Evolutionary conservation across 2,113 vertebrate genomes (phyloP), one percentile per base, ranked within the genome.

Genomic region (Cygnus atratus): DNA sequence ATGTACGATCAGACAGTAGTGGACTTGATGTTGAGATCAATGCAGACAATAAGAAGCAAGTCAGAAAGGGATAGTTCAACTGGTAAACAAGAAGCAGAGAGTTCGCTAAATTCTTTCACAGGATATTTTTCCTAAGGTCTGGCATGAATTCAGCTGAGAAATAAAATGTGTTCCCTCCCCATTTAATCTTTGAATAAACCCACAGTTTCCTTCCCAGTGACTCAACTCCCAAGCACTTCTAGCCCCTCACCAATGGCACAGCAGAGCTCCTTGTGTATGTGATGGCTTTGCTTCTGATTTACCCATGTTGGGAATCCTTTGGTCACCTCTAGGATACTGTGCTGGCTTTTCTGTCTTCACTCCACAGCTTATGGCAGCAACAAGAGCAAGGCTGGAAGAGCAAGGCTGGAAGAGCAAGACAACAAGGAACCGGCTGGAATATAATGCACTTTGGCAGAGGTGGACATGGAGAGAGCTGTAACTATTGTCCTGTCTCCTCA

Each of bases 241-340:
- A 52, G 33, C 26, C 15, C 8, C 52, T 68, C 68, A 39, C 35
- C 43, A 63, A 29, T 1, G 21, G 17, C 54, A 48, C 15, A 44
- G 67, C 14, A 44, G 58, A 72, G 5, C 17, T 28, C 31, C 50
- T 28, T 58, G 15, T 52, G 15, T n/a, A 29, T 0, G 2, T 21
- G 31, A 12, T 57, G 48, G 41, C 5, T 88, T 87, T 92, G 29
- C 6, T 28, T 71, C 46, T 19, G 12, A 26, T 58, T 84, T 57
- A 57, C 62, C 29, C 41, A 35, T 21, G 22, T 1, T 0, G 0
- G 16, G 41, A 33, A 54, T 4, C 9, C 43, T 77, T 8, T 31
- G 19, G 33, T 33, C 31, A 9, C 28, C 80, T 61, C 52, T 72
- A 74, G 39, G 33, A 39, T 15, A 13, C 52, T 55, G 22, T 58